A percentile compares a stretch with the other conserved stretches of the same genome.
These are phyloP conservation scores for Platyrinchus mystaceus DNA, from an alignment of 2,797 vertebrate species.

Conservation along the genomic window DNA sequence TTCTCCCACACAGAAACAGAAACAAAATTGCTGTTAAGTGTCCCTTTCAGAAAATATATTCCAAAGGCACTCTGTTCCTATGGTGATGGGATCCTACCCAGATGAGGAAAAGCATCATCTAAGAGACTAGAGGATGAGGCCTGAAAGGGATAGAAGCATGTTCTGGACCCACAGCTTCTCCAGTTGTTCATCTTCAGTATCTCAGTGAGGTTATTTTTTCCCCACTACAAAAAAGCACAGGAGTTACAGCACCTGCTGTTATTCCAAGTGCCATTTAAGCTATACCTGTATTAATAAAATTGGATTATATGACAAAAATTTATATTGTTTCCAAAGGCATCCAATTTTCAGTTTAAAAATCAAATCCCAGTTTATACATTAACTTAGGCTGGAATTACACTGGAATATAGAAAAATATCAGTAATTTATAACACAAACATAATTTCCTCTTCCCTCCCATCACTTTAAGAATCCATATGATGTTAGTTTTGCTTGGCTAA, in stretches of 20 bases:
- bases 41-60: not conserved
- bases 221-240: not conserved
- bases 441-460: not conserved
- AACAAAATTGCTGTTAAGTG: not conserved
- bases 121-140: not conserved
- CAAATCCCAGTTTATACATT: not conserved
- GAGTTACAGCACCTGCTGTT: not conserved
- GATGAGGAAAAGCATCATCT: not conserved
- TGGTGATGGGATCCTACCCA: not conserved
- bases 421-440: not conserved
- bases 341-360: not conserved
- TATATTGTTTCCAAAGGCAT: not conserved
- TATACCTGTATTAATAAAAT: not conserved
- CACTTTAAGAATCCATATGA: not conserved
- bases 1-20: not conserved
- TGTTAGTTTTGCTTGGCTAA: not conserved
- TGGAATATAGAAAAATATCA: not conserved
- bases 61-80: not conserved
- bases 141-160: not conserved
- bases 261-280: not conserved
- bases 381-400: not conserved
- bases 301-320: not conserved
- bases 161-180: not conserved
- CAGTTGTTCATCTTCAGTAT: fast-evolving
- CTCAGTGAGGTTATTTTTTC: not conserved